Base-by-base conservation (phyloP, 1,140 invertebrate genomes). In the Reticulitermes speratus region DNA sequence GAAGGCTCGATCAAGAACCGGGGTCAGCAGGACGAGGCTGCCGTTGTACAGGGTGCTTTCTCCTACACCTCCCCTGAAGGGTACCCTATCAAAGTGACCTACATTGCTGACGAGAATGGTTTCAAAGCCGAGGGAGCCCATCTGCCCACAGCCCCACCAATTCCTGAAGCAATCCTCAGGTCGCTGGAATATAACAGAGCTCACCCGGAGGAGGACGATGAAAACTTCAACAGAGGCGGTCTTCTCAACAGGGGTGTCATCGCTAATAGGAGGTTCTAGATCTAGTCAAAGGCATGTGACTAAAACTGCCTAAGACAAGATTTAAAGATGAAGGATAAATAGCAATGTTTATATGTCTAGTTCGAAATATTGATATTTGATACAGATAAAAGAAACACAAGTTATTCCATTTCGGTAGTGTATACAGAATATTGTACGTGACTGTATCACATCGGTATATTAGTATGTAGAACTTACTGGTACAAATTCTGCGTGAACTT, bases 1-100 rank as follows among this genome's bases (percentile, higher is more conserved):
- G 89, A 90, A 32, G 93, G 93, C 11, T 93, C 92, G 87, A 90
- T 93, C 87, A 94, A 94, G 89, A 90, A 92, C 87, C 88, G 93
- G 81, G 91, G 93, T 75, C 91, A 84, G n/a, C 32, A 65, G 65
- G 52, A 32, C 14, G 84, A 84, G 44, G 65, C 59, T 12, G 30
- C 52, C 9, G 86, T 87, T 90, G 91, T 87, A 52, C 65, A 86
- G 38, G 92, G 92, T 12, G 90, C 89, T 16, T 93, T 91, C 89
- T 89, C 89, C n/a, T 93, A 93, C 89, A 90, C 89, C 11, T 90
- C 91, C 85, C 91, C 92, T n/a, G 91, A 92, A 82, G 92, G 92
- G 19, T 89, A 88, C 12, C 88, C 88, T 25, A 88, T 93, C 84
- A 87, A 87, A 6, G 90, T 93, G 59, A 89, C 90, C 32, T 93